Evolutionary conservation across 2,797 vertebrate species (phyloP), one percentile per base, ranked within the genome.

Genomic region (Eospalax fontanierii): DNA sequence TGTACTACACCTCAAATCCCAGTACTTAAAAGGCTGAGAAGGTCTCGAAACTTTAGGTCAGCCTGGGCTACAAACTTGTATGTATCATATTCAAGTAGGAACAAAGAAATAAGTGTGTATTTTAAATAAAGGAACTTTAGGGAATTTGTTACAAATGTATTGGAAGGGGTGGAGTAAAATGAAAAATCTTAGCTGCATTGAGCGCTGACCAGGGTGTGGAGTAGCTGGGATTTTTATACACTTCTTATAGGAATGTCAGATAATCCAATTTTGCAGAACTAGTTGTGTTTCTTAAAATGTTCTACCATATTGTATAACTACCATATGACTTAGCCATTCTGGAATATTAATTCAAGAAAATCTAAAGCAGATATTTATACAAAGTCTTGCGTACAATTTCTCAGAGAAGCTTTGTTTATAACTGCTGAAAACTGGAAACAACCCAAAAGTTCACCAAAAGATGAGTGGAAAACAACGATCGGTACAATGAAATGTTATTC

Each of bases 351-450:
- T 12, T 7, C 19, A 57, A 75, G 63, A 63, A 71, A 76, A 71
- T 46, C 89, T 35, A 90, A 80, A 95, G 33, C 63, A 83, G 30
- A 46, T 78, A 35, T 33, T 18, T 9, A 40, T 50, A 40, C 21
- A 40, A 87, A 84, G 19, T 66, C 43, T 85, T 26, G 8, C 22
- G 54, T 19, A 57, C 18, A 81, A 63, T 30, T 65, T 16, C 19
- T 86, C n/a, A 61, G 38, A 24, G 50, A 16, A 89, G 5, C 38
- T 87, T 79, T 89, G 61, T 80, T 74, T 74, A 57, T 74, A 63
- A 70, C 40, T 59, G 65, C 33, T 90, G 24, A 93, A 76, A 79
- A 59, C 33, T 59, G 46, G 54, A 68, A 93, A 57, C 33, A 87
- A 84, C 4, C 16, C 46, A 84, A 61, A 73, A 38, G 59, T n/a